Evolutionary conservation across 1,140 invertebrate species (phyloP), one percentile per base, ranked within the genome.

Genomic region (Samia ricini): DNA sequence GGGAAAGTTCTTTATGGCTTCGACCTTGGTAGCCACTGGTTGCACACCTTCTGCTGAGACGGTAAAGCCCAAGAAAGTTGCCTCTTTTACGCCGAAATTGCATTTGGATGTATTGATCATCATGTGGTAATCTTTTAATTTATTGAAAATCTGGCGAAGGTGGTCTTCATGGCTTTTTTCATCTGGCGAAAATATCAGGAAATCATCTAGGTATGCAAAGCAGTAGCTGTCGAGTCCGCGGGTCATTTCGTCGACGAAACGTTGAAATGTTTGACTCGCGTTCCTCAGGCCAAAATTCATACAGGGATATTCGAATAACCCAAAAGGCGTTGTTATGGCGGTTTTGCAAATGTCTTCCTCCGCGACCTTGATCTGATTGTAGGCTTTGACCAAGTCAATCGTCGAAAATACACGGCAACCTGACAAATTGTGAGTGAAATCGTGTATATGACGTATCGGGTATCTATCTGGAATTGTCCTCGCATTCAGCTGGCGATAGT

Each of bases 101-200:
- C 6, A 51, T 22, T 51, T 51, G 49, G 49, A 51, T 7, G 49
- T 1, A 19, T 51, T 51, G 10, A 51, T 51, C 18, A 51, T 18
- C 18, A 51, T 60, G 15, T 49, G 20, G 26, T 51, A 60, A 0
- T 60, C 23, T 24, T 24, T 2, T 15, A 33, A n/a, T 18, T 49
- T 26, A 22, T 1, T 29, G 49, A 60, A 60, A 1, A 60, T 2
- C 10, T 60, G 58, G 12, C 42, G 58, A 3, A 60, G 23, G 23
- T 51, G 58, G 23, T 26, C 21, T n/a, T 51, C 48, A 22, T 58
- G 56, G 8, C 1, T 2, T 19, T 23, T 20, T 10, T 58, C 23
- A 8, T 22, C 21, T 23, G 21, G 21, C 3, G 56, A 58, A 29
- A 48, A 58, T 4, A 58, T 4, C 0, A 58, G 19, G 10, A 58